These are phyloP conservation scores for Apis dorsata DNA, from an alignment of 1,140 invertebrate species.

Conservation along the genomic window DNA sequence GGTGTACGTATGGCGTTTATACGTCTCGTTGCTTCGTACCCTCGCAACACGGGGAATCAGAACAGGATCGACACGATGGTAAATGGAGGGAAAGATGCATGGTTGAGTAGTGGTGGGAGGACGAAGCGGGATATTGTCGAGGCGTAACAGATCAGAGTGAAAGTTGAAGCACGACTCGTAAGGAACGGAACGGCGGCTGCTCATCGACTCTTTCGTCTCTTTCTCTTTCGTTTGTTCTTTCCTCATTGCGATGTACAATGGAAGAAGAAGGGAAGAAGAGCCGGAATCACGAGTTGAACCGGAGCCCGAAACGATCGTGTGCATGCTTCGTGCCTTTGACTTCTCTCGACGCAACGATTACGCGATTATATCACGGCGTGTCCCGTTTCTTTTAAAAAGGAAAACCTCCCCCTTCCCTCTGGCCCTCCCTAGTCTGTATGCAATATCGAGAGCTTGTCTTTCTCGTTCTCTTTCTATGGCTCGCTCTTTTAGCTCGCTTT, in stretches of 20 bases:
- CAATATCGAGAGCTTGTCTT: not conserved
- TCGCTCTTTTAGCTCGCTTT: not conserved
- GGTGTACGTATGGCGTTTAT: constrained; percentile 30
- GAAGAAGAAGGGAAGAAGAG: constrained; percentile 57
- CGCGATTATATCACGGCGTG: constrained; percentile 52
- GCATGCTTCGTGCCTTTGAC: constrained; percentile 45
- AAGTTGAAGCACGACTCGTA: constrained; percentile 70
- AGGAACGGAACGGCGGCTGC: constrained; percentile 28
- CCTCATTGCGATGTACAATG: not conserved
- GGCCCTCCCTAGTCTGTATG: not conserved
- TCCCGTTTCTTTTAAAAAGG: constrained; percentile 36
- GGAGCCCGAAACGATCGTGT: constrained; percentile 64
- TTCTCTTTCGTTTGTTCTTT: constrained; percentile 34
- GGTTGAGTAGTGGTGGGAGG: not conserved
- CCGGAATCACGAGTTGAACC: constrained; percentile 57
- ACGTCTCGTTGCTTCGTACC: constrained; percentile 54
- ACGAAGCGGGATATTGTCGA: constrained; percentile 58
- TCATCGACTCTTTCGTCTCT: constrained; percentile 56
- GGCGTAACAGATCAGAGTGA: constrained; percentile 71
- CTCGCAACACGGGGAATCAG: constrained; percentile 50
- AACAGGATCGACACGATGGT: constrained; percentile 54
- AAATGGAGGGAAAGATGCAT: not conserved
- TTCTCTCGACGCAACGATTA: constrained; percentile 53
- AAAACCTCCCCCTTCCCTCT: constrained; percentile 14
- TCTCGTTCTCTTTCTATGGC: not conserved